These are phyloP conservation scores for Aphis craccivora DNA, from an alignment of 1,140 invertebrate species.

Conservation along the genomic window DNA sequence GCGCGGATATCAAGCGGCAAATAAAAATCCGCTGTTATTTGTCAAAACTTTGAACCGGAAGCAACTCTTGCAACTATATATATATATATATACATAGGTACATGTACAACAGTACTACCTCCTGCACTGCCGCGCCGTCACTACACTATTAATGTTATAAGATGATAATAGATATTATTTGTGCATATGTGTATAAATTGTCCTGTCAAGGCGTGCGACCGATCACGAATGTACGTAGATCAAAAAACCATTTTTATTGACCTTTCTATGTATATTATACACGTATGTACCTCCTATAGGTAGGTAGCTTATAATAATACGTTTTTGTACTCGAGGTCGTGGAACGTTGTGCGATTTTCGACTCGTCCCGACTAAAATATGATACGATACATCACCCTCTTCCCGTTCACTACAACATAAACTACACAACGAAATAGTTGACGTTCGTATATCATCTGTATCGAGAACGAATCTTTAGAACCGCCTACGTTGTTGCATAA, in stretches of 20 bases:
- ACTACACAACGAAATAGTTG: background rate
- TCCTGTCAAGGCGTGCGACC: no score
- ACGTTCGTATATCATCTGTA: background rate
- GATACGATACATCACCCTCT: background rate
- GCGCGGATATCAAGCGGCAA: slow-evolving; percentile 41
- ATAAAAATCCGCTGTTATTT: slow-evolving; percentile 54
- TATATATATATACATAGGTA: background rate
- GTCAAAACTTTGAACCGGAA: slow-evolving; percentile 50
- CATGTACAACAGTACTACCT: background rate
- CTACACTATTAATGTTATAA: background rate
- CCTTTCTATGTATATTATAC: background rate
- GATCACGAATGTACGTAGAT: background rate
- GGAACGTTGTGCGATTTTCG: background rate
- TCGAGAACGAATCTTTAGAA: background rate
- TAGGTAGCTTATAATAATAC: background rate
- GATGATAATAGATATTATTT: background rate
- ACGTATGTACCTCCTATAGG: no score
- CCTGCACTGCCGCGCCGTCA: background rate
- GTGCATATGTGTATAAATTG: background rate
- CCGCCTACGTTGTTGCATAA: background rate
- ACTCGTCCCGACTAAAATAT: background rate
- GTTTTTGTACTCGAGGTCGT: background rate
- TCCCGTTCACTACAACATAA: no score
- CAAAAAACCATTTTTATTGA: background rate
- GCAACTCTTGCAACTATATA: background rate